phyloP scores from a whole-genome alignment of 2,888 invertebrate species.

The Acholoe squamosa region DNA sequence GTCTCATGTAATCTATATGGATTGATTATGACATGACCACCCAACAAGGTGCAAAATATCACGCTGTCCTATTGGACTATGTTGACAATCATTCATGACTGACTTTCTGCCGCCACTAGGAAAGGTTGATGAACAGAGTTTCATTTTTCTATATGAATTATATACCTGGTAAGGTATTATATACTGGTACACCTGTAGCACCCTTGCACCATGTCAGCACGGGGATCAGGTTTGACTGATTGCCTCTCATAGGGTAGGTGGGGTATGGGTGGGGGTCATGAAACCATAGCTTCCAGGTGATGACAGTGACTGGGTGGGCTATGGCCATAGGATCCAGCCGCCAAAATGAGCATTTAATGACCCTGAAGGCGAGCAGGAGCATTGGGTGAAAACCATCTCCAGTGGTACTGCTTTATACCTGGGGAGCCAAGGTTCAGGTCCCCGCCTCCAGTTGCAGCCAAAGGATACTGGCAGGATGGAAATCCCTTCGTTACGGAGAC shows the following conservation, averaged over 20 bases:
- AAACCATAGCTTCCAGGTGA: background rate
- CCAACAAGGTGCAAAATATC: too few species aligned
- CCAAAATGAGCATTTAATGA: conserved; percentile 10
- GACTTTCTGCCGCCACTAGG: too few species aligned
- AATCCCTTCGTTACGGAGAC: background rate
- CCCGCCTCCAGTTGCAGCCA: background rate
- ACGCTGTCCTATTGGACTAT: too few species aligned
- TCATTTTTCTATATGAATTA: too few species aligned
- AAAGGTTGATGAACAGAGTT: too few species aligned
- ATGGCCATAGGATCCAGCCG: background rate
- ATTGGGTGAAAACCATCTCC: too few species aligned
- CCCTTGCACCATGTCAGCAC: background rate
- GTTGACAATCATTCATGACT: too few species aligned
- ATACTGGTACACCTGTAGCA: too few species aligned
- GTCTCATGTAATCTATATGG: too few species aligned
- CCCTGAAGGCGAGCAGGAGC: background rate
- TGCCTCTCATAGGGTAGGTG: background rate
- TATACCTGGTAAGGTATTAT: too few species aligned
- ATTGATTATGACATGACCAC: too few species aligned
- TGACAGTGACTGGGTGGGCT: background rate
- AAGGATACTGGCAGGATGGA: background rate
- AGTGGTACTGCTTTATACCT: background rate
- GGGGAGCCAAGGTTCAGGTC: background rate
- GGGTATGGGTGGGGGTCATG: background rate
- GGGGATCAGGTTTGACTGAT: conserved; percentile 13